These are phyloP conservation scores for Dolichoris vasculosae DNA, from an alignment of 1,140 invertebrate genomes.

Conservation along the genomic window DNA sequence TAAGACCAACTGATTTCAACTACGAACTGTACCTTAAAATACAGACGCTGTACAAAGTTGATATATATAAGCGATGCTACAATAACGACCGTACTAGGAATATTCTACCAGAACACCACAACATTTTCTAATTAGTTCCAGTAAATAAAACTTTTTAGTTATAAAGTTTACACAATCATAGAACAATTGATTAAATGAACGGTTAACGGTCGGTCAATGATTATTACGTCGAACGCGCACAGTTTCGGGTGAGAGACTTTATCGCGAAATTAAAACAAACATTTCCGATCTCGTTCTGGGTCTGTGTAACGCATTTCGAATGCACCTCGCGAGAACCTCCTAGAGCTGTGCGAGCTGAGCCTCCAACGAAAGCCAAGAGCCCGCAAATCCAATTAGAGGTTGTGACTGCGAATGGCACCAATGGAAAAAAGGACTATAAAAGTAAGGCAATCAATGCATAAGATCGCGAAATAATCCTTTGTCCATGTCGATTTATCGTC, in stretches of 20 bases:
- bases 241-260: not conserved
- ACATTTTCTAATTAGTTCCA: not conserved
- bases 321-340: not conserved
- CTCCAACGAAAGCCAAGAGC: not conserved
- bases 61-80: not conserved
- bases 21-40: no score
- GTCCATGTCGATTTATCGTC: not conserved
- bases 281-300: not conserved
- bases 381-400: not conserved
- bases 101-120: no score
- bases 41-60: not conserved
- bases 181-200: no score
- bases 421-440: not conserved
- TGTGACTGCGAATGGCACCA: not conserved
- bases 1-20: no score
- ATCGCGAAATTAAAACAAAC: not conserved
- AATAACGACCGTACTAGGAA: no score
- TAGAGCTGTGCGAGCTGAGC: not conserved
- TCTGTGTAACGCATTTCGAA: not conserved
- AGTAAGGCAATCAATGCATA: not conserved
- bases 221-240: not conserved
- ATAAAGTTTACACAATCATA: no score
- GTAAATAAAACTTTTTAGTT: not conserved
- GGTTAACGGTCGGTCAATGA: no score
- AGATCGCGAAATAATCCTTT: conserved; percentile 15